phyloP scores from a whole-genome alignment of 2,113 vertebrate genomes.

The Tetrao urogallus region DNA sequence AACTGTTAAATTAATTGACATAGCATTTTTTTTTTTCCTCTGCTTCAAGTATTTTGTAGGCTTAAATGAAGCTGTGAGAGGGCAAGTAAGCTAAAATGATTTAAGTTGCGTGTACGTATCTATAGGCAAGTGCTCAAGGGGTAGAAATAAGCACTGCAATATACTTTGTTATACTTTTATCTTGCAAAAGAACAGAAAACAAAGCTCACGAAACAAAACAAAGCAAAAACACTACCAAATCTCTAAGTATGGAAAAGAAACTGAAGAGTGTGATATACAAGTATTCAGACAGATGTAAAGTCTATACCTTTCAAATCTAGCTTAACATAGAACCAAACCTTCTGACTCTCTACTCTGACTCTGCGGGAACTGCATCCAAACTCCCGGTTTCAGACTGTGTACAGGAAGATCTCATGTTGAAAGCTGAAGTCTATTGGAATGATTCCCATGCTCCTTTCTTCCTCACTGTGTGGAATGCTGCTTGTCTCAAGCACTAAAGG shows the following conservation, averaged over 20 bases:
- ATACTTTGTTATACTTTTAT: not conserved
- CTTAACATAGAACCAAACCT: not conserved
- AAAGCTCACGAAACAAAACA: not conserved
- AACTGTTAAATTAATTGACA: not conserved
- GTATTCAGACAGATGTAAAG: too few relatives aligned
- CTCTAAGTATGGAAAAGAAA: not conserved
- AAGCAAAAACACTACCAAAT: not conserved
- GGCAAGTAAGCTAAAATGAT: not conserved
- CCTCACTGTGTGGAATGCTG: not conserved
- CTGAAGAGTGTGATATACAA: not conserved
- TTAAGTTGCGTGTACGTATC: not conserved
- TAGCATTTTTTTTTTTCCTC: not conserved
- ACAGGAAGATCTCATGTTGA: not conserved
- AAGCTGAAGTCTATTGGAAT: not conserved
- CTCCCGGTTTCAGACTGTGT: accelerated
- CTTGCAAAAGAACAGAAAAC: not conserved
- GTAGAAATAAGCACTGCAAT: not conserved
- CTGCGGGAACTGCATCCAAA: not conserved
- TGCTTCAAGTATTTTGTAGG: not conserved
- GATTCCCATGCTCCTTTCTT: not conserved
- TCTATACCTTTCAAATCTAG: not conserved
- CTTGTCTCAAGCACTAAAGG: accelerated
- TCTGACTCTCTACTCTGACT: too few relatives aligned
- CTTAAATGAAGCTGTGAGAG: not conserved
- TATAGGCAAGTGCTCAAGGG: not conserved